Evolutionary conservation across 2,797 vertebrate genomes (phyloP), one percentile per base, ranked within the genome.

Genomic region (Molossus molossus): DNA sequence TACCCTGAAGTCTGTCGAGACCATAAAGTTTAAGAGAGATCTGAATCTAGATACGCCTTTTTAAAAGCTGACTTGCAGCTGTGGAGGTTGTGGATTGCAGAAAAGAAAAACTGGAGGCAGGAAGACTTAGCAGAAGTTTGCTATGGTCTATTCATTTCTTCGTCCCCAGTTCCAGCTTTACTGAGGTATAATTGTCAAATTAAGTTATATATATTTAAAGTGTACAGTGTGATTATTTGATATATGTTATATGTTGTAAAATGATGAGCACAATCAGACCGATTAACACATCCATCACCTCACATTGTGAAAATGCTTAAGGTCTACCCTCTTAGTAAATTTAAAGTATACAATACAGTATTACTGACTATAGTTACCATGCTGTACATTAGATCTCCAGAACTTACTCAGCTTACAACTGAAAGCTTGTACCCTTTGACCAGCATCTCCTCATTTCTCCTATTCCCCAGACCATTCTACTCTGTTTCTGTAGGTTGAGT

Each of bases 41-140:
- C n/a, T 73, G 57, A 91, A 40, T n/a, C 79, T 45, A 45, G 64
- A 69, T 67, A 12, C 8, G 1, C 37, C 7, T 57, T 93, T 79
- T 73, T 83, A n/a, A 79, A 83, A 87, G 37, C 82, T 96, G 79
- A 13, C 58, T 75, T 37, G 33, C 53, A 69, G 33, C 33, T 91
- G 27, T 69, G 29, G 60, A 85, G 37, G 37, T 84, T 73, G 27
- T 33, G 55, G 60, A n/a, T 75, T 91, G 8, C 62, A 85, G 33
- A 88, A 85, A 84, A 80, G 64, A 37, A 84, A 84, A 79, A 73
- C 50, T 37, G 18, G 64, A 83, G 40, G 40, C 50, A 40, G 6
- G 37, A 67, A 62, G 20, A 20, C 29, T 11, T 94, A 72, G 50
- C 53, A 45, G 70, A 65, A 94, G 64, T 37, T 15, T 67, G 17